A percentile compares a stretch with the other conserved stretches of the same genome.
phyloP scores from a whole-genome alignment of 1,140 invertebrate species.

The Thalassaphorura encarpata region DNA sequence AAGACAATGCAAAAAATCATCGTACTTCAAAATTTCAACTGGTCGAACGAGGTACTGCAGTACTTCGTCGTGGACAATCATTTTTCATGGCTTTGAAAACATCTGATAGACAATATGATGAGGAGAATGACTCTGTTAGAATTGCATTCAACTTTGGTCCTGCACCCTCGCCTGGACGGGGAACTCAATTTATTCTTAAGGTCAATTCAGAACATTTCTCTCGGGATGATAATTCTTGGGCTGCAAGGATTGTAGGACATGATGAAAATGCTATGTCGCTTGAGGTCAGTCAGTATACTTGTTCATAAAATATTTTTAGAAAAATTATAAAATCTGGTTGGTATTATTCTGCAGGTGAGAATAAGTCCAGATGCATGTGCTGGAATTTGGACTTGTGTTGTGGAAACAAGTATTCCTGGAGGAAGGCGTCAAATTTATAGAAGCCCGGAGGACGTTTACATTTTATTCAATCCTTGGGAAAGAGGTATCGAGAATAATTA shows the following conservation, averaged over 20 bases:
- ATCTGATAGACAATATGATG: conserved; percentile 42
- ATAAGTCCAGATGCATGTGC: conserved; percentile 48
- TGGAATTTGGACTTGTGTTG: conserved; percentile 51
- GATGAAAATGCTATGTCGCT: conserved; percentile 32
- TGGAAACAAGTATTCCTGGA: conserved; percentile 43
- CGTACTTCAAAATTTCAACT: conserved; percentile 40
- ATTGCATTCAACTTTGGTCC: conserved; percentile 52
- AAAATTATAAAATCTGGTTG: conserved; percentile 1
- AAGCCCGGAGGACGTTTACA: conserved; percentile 53
- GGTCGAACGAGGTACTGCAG: conserved; percentile 37
- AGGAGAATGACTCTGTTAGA: conserved; percentile 45
- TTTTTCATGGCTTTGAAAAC: conserved; percentile 52
- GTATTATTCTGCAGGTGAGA: conserved; percentile 44
- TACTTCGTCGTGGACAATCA: conserved; percentile 52
- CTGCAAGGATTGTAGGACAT: conserved; percentile 32
- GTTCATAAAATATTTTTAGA: not conserved
- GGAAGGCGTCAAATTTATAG: conserved; percentile 28
- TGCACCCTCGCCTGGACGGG: conserved; percentile 34
- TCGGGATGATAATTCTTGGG: conserved; percentile 31
- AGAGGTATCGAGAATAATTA: conserved; percentile 47
- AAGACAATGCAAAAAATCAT: conserved; percentile 38
- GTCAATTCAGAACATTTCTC: conserved; percentile 30
- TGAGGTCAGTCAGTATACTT: conserved; percentile 21
- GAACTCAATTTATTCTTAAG: conserved; percentile 34
- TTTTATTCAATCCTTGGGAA: conserved; percentile 76